Conservation (phyloP, 64 coral and sea anemone species). For the Actinia tenebrosa region DNA sequence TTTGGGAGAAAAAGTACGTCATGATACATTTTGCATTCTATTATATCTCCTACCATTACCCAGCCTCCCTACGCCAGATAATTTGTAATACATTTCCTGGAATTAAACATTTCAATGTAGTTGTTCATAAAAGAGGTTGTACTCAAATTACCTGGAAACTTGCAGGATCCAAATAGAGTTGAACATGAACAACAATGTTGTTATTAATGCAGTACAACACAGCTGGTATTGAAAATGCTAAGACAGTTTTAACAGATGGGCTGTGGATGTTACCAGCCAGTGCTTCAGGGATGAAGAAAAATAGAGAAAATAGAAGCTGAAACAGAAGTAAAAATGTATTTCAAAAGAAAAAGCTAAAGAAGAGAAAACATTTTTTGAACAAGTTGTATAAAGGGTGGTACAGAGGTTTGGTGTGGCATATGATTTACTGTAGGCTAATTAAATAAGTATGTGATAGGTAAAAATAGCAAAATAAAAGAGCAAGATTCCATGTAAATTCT, state of each 20-base stretch:
- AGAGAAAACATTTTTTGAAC: background rate
- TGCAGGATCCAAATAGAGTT: constrained; percentile 83
- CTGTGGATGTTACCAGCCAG: constrained; percentile 10
- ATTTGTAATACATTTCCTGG: no score
- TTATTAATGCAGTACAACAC: constrained; percentile 82
- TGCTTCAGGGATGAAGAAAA: constrained; percentile 56
- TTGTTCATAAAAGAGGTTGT: no score
- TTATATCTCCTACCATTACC: no score
- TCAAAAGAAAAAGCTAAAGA: background rate
- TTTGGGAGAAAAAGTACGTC: no score
- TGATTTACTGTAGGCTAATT: no score
- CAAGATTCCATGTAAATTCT: no score
- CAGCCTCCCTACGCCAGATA: no score
- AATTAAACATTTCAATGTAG: no score
- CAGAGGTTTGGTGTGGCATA: no score
- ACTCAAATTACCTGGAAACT: constrained; percentile 72
- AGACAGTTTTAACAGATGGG: constrained; percentile 46
- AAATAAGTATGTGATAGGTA: background rate
- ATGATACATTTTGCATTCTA: no score
- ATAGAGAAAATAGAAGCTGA: constrained; percentile 75
- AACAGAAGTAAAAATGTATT: background rate
- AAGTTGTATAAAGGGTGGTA: background rate
- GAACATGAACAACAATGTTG: constrained; percentile 85
- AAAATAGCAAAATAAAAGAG: no score
- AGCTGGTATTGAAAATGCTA: constrained; percentile 71